Base-by-base conservation (phyloP, 2,888 invertebrate species). In the Eumerus sabulonum region DNA sequence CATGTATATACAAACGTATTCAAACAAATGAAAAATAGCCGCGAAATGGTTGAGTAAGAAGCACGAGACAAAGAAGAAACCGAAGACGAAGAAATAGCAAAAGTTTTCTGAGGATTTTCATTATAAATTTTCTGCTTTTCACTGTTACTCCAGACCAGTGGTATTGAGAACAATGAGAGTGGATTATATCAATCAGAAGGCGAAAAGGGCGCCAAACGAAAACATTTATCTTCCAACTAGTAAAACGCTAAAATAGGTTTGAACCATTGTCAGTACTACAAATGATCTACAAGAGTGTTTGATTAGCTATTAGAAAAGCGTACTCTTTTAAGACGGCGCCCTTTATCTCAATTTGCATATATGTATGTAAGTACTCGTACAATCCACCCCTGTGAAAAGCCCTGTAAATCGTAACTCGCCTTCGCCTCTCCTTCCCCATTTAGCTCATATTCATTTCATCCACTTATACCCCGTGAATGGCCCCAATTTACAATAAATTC, bases 401-500 rank as follows among this genome's bases (percentile, higher is more conserved):
- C 59, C 63, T 54, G 42, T 50, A n/a, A 62, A 72, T 44, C 42
- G 62, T 66, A 51, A 62, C 56, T 12, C 50, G 35, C 47, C 35
- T 35, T 44, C 35, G 12, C 48, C 16, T 50, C 36, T 16, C 47
- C 35, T n/a, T 48, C 19, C 44, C 36, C 17, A 12, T 53, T 51
- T 53, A 63, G 18, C 44, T 77, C 72, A 73, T 67, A 72, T 77
- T 67, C 72, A 77, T 77, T 77, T 73, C 66, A 77, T 63, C 77
- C 73, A 77, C 77, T 77, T 73, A 57, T 67, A 62, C 76, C 11
- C 63, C 48, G 63, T 59, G 77, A 73, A 73, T 77, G 72, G 77
- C 59, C 53, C 73, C 54, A 77, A 77, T 77, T 77, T 73, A 73
- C 73, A 77, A 77, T 77, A 77, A 77, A 77, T 77, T 77, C 73